Conservation (phyloP, 2,113 vertebrate species). For the Porphyrio hochstetteri region DNA sequence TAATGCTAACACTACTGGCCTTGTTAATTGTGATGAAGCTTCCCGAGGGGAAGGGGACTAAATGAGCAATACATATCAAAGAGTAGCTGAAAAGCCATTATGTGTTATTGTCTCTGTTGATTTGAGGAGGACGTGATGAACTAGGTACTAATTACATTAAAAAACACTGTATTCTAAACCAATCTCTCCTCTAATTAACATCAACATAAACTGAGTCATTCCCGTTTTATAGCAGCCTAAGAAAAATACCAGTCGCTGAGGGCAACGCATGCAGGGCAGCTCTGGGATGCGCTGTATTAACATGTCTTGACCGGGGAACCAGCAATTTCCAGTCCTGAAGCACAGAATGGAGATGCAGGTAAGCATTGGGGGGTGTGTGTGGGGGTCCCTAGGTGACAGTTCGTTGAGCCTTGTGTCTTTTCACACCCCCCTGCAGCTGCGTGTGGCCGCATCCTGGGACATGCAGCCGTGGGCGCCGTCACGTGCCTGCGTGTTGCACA, state of each 20-base stretch:
- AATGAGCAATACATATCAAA: constrained; percentile 50
- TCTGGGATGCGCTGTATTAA: neutral
- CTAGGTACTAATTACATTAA: constrained; percentile 57
- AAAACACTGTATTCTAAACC: constrained; percentile 20
- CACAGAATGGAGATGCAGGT: neutral
- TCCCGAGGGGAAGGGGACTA: constrained; percentile 16
- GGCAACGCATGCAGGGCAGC: accelerated
- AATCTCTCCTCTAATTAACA: constrained; percentile 26
- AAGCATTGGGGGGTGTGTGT: neutral
- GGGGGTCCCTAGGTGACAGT: neutral
- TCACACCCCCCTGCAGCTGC: neutral
- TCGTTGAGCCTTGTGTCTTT: neutral
- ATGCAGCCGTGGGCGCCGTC: neutral
- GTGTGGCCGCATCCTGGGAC: neutral
- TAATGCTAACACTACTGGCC: neutral
- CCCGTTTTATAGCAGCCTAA: neutral
- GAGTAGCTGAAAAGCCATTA: constrained; percentile 35
- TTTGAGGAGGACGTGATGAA: constrained; percentile 33
- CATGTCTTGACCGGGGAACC: neutral
- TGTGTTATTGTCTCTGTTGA: constrained; percentile 35
- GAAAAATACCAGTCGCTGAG: neutral
- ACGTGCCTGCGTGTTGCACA: neutral
- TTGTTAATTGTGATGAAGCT: constrained; percentile 33
- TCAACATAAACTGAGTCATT: constrained; percentile 6
- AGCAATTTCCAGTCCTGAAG: neutral